Evolutionary conservation across 1,140 invertebrate species (phyloP).

Genomic region (Euborellia annulipes): DNA sequence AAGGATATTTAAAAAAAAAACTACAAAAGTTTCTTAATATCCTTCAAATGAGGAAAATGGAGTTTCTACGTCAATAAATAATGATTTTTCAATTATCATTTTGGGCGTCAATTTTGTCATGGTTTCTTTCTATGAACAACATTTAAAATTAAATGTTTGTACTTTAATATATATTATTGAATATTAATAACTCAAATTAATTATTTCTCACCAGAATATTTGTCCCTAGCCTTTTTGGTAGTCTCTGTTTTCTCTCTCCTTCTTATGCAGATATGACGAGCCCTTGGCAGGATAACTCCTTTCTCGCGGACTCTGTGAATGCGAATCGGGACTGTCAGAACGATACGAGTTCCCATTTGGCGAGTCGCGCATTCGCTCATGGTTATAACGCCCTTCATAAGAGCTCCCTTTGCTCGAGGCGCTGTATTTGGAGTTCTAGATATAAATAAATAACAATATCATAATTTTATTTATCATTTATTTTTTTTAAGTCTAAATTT

Average conservation of each 20-base stretch:
- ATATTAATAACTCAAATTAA: no score
- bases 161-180: no score
- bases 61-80: no score
- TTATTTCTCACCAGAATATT: slow-evolving; percentile 66
- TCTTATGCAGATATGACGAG: slow-evolving; percentile 58
- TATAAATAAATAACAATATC: slow-evolving; percentile 6
- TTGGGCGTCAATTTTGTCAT: no score
- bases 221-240: slow-evolving; percentile 73
- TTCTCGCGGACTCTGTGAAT: slow-evolving; percentile 48
- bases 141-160: no score
- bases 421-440: slow-evolving; percentile 58
- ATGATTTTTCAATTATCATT: no score
- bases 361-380: slow-evolving; percentile 48
- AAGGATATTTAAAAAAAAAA: no score
- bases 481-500: no score
- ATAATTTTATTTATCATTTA: no score
- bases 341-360: slow-evolving; percentile 59
- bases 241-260: slow-evolving; percentile 83
- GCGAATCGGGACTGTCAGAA: slow-evolving; percentile 50
- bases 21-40: no score
- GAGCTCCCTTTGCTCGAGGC: slow-evolving; percentile 41
- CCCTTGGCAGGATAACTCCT: slow-evolving; percentile 57
- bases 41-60: no score
- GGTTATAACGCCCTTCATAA: slow-evolving; percentile 37
- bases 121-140: no score